These are phyloP conservation scores for Chloroclysta siterata DNA, from an alignment of 2,888 invertebrate species.

Conservation along the genomic window DNA sequence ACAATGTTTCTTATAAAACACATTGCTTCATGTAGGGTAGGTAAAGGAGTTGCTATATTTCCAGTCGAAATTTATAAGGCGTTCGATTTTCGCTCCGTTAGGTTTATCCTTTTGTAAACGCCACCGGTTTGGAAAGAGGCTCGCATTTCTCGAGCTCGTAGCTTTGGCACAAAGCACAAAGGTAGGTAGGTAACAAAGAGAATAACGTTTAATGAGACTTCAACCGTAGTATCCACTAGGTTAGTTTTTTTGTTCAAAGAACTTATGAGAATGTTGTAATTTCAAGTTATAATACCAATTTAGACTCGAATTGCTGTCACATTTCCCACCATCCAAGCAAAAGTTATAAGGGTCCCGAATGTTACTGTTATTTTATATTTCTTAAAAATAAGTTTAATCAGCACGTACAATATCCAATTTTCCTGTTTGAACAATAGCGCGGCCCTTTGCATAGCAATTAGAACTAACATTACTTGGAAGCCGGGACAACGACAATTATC, in stretches of 20 bases:
- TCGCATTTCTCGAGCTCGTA: slow-evolving; percentile 25
- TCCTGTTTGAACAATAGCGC: slow-evolving; percentile 10
- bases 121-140: slow-evolving; percentile 29
- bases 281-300: slow-evolving; percentile 8
- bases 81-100: slow-evolving; percentile 36
- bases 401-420: neutral
- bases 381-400: neutral
- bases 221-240: slow-evolving; percentile 17
- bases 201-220: slow-evolving; percentile 26
- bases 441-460: slow-evolving; percentile 32
- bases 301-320: slow-evolving; percentile 1
- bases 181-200: slow-evolving; percentile 16
- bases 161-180: slow-evolving; percentile 21
- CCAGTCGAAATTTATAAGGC: slow-evolving; percentile 31
- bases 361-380: too few species aligned
- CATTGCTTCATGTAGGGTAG: slow-evolving; percentile 24
- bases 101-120: slow-evolving; percentile 28
- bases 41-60: slow-evolving; percentile 30
- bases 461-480: slow-evolving; percentile 33
- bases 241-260: slow-evolving; percentile 17
- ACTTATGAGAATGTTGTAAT: slow-evolving; percentile 8
- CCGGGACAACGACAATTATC: slow-evolving; percentile 5
- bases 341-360: neutral
- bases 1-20: slow-evolving; percentile 34
- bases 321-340: neutral